Conservation (phyloP, 2,797 vertebrate species). For the Columba guinea region DNA sequence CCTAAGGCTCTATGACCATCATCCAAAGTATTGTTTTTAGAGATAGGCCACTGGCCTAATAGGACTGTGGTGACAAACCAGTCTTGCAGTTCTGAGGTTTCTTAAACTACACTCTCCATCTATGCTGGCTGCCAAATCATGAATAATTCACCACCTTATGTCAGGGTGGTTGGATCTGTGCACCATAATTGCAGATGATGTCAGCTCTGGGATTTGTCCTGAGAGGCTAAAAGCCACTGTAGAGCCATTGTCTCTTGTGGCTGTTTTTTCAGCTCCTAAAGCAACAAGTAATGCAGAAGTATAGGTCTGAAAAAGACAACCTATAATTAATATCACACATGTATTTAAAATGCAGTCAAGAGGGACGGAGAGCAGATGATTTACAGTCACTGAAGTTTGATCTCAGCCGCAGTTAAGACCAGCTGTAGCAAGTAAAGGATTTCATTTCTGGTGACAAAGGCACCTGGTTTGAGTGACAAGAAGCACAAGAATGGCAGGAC, state of each 20-base stretch:
- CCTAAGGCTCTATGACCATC: neutral
- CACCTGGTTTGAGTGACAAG: neutral
- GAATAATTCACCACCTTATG: slow-evolving; percentile 64
- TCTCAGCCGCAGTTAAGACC: neutral
- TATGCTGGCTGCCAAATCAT: slow-evolving; percentile 26
- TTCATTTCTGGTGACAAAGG: neutral
- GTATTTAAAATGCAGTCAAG: neutral
- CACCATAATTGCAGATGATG: slow-evolving; percentile 65
- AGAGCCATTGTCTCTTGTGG: slow-evolving; percentile 20
- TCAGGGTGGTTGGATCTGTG: slow-evolving; percentile 39
- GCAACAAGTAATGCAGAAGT: slow-evolving; percentile 42
- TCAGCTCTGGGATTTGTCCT: slow-evolving; percentile 60
- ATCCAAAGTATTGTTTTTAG: neutral
- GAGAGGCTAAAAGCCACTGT: slow-evolving; percentile 42
- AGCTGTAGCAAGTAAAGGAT: neutral
- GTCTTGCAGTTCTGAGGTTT: slow-evolving; percentile 28
- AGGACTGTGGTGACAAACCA: slow-evolving; percentile 7
- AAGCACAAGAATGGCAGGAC: neutral
- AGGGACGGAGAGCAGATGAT: neutral
- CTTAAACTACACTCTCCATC: neutral
- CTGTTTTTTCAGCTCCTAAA: slow-evolving; percentile 23
- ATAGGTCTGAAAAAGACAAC: slow-evolving; percentile 6
- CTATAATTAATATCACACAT: slow-evolving; percentile 35
- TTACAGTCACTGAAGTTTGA: neutral
- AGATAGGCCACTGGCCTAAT: neutral